Base-by-base conservation (phyloP, 2,888 invertebrate species). In the Nemotelus pantherinus region DNA sequence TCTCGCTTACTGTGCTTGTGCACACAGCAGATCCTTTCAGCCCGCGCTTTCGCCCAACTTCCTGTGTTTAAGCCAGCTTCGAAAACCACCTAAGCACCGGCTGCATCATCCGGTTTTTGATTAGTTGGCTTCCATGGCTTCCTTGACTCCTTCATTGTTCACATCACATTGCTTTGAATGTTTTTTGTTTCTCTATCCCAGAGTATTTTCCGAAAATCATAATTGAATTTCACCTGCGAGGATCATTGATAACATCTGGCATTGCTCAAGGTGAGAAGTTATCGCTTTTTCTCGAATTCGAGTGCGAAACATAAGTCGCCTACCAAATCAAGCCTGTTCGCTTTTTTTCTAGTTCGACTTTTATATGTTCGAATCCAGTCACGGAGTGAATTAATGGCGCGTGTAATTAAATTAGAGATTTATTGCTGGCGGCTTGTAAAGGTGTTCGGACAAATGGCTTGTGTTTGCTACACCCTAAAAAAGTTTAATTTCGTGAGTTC, bases 401-500 rank as follows among this genome's bases (percentile, higher is more conserved):
- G 78, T 78, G 78, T 78, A 78, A 78, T 78, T 78, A 78, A 78
- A 75, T 78, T 78, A 78, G 75, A 78, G 76, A 78, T 78, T 78
- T 78, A 78, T 78, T 68, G 78, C 45, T 70, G 70, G 70, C 76
- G 60, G 78, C 47, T 68, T 68, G 50, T 48, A 68, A 68, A 68
- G 67, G 67, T 68, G 67, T 68, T 50, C 67, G 10, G 67, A 48
- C 67, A 68, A 68, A 68, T 68, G 67, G 67, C n/a, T 68, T 50
- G 67, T 68, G 50, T 68, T 68, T 68, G 67, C 67, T 68, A 48
- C 48, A 68, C 48, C 39, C 39, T 5, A 68, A 39, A 48, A 48
- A 60, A 60, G 60, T 60, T 60, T 60, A 60, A 60, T 60, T 60
- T 60, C 60, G 41, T 60, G 60, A 60, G 25, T 60, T 60, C 60